Evolutionary conservation across 2,888 invertebrate species (phyloP), one percentile per base, ranked within the genome.

Genomic region (Tiliacea citrago): DNA sequence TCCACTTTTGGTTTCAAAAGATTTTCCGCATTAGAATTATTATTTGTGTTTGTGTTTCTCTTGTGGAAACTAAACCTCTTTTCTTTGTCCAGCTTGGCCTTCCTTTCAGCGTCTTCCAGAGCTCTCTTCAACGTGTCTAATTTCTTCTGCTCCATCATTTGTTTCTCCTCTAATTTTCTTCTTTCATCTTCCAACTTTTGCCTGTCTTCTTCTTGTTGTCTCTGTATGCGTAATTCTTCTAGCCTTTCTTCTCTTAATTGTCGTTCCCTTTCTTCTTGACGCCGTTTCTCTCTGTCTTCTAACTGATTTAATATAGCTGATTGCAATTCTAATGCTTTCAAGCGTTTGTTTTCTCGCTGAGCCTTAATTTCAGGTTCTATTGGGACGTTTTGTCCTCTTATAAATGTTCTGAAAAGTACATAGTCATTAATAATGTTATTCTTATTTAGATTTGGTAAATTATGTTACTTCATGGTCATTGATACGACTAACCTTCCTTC

Each of bases 311-410:
- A 97, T 87, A 99, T 98, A 21, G 98, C 98, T 79, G 98, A 97
- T 93, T 99, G 99, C 85, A 99, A 97, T 91, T 98, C 98, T 79
- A 98, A 93, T 0, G 99, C 99, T 93, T 98, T 98, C 81, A 98
- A 97, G 45, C 98, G 97, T 93, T 98, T 98, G 77, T 97, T 97
- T 94, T 99, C 98, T 84, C 98, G 97, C 93, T 99, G 98, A 13
- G 98, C 98, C 86, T 98, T 96, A 71, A 98, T 97, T 84, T 97
- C 97, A 2, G 98, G 98, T 91, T 99, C 99, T 73, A 99, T 92
- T 0, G 98, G 98, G 24, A 98, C 97, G 93, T 99, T 99, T 95
- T 99, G 99, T 13, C 99, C 99, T 83, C 99, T 97, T 63, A 99
- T 94, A 93, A 97, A 98, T 60, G 98, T 98, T 84, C 97, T 96